Evolutionary conservation across 2,113 vertebrate genomes (phyloP).

Genomic region (Caranx ignobilis): DNA sequence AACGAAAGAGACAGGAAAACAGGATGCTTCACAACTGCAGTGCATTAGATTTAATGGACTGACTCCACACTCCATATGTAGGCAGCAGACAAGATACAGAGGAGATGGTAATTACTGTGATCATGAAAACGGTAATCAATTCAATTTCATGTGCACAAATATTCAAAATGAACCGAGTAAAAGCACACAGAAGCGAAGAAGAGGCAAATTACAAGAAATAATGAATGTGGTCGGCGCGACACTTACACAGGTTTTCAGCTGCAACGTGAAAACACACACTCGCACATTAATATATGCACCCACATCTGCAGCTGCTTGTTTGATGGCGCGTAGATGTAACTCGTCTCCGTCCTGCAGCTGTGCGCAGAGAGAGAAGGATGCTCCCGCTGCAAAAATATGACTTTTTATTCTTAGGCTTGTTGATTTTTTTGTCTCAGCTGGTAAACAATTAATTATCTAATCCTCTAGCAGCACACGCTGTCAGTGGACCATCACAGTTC

Average conservation of each 20-base stretch:
- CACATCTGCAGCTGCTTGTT: conserved; percentile 59
- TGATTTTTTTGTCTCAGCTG: neutral
- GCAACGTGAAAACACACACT: conserved; percentile 41
- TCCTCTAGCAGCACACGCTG: neutral
- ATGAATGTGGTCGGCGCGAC: neutral
- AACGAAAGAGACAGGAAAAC: conserved; percentile 44
- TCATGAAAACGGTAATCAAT: neutral
- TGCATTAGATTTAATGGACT: conserved; percentile 51
- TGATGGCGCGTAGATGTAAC: conserved; percentile 63
- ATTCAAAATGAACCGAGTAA: neutral
- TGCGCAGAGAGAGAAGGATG: conserved; percentile 1
- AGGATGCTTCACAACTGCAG: conserved; percentile 44
- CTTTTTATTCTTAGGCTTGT: neutral
- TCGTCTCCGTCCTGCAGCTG: conserved; percentile 63
- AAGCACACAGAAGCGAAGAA: neutral
- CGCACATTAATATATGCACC: conserved; percentile 20
- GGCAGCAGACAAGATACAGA: conserved; percentile 37
- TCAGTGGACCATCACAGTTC: neutral
- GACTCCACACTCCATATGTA: conserved; percentile 1
- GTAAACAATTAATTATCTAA: conserved; percentile 7
- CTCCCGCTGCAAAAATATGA: neutral
- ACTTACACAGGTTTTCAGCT: neutral
- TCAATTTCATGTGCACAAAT: neutral
- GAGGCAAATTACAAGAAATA: neutral
- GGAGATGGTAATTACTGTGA: conserved; percentile 24